Evolutionary conservation across 2,113 vertebrate species (phyloP), one percentile per base, ranked within the genome.

Genomic region (Hippocampus abdominalis): DNA sequence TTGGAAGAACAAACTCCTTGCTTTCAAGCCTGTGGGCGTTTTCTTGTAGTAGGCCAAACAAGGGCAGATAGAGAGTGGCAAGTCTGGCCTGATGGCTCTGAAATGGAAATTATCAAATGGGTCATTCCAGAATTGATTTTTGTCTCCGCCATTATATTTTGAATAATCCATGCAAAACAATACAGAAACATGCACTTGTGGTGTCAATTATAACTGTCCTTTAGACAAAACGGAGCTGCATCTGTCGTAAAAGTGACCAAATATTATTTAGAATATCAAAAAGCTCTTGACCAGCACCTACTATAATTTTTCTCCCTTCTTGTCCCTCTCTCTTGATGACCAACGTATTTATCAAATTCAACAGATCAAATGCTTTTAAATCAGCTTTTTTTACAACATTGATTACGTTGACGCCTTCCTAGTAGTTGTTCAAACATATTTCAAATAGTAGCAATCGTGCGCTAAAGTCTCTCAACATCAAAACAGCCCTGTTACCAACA

Each of bases 81-180:
- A 98, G 94, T 78, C 97, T 91, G 25, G 96, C 94, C 85, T 98
- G 97, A 71, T 98, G 97, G 75, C 92, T 94, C 97, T 98, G 88
- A 39, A 92, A 91, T 40, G 64, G 81, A 67, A 3, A 48, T 67
- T 20, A 53, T 13, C 9, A 53, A 12, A 40, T n/a, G 15, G 21
- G 11, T 54, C 32, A 53, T 36, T 29, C 9, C 39, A 44, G 2
- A 16, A 25, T 48, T 27, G 16, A 3, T 16, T 49, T 48, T 8
- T 66, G 6, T 13, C 39, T 9, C 23, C 4, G 2, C 6, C 2
- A 15, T 32, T 6, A 32, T 7, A 60, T 13, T 57, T 25, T 1
- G 27, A 57, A 27, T 7, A 23, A 56, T 6, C 11, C n/a, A 59
- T 27, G 13, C 56, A 29, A 13, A 57, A 25, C n/a, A 29, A 27